A percentile compares a stretch with the other conserved stretches of the same genome.
phyloP scores from a whole-genome alignment of 2,113 vertebrate species.

The Paedocypris sp. region DNA sequence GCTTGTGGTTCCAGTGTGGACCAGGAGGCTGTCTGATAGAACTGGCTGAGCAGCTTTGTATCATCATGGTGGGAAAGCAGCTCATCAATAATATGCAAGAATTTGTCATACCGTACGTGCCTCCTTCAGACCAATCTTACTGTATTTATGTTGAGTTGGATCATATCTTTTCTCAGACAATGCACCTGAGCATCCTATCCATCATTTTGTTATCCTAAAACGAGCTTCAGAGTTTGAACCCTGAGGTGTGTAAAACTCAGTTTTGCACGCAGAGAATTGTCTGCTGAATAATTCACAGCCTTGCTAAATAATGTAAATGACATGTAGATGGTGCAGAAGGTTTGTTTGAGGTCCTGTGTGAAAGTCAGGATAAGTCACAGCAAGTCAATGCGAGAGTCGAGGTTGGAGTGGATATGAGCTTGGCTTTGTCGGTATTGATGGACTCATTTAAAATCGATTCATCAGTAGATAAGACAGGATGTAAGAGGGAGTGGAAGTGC shows the following conservation, averaged over 20 bases:
- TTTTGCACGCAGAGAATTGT: too few species aligned
- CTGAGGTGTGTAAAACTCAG: too few species aligned
- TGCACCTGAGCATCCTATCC: too few species aligned
- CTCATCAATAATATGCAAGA: slow-evolving; percentile 67
- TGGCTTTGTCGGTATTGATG: background rate
- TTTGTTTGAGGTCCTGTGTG: too few species aligned
- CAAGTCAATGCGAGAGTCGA: background rate
- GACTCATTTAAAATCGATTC: background rate
- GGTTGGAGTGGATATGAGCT: background rate
- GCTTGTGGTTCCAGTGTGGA: slow-evolving; percentile 52
- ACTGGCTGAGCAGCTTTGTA: slow-evolving; percentile 68
- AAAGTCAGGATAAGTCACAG: too few species aligned
- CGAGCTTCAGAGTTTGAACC: too few species aligned
- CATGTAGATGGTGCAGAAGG: too few species aligned
- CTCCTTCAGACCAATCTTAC: background rate
- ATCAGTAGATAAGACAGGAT: background rate
- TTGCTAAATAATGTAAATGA: too few species aligned
- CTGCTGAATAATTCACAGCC: too few species aligned
- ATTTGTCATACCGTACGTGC: slow-evolving; percentile 62
- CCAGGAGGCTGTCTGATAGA: slow-evolving; percentile 65
- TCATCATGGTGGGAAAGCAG: slow-evolving; percentile 73
- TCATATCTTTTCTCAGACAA: too few species aligned
- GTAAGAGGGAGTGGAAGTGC: background rate
- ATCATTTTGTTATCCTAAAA: too few species aligned
- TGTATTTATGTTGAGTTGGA: background rate